Evolutionary conservation across 2,113 vertebrate genomes (phyloP).

Genomic region (Megalops atlanticus): DNA sequence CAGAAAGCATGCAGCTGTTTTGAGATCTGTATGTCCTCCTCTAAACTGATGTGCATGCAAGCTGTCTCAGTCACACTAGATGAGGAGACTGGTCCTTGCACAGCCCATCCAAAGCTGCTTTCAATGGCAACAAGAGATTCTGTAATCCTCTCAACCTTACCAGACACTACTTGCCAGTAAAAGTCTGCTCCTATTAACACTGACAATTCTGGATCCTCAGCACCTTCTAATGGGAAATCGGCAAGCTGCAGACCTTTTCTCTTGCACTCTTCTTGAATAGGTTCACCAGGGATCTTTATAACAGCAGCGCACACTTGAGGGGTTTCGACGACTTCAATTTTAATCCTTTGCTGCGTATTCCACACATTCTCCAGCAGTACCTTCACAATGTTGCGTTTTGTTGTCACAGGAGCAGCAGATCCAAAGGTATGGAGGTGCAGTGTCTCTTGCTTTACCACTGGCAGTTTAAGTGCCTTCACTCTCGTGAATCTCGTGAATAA

Average conservation of each 20-base stretch:
- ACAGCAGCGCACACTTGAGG: slow-evolving; percentile 30
- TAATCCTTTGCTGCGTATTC: slow-evolving; percentile 4
- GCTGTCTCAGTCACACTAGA: slow-evolving; percentile 25
- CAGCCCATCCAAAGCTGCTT: slow-evolving; percentile 28
- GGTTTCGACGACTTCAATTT: slow-evolving; percentile 26
- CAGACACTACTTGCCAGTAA: slow-evolving; percentile 29
- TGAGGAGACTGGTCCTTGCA: slow-evolving; percentile 29
- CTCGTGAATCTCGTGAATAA: slow-evolving; percentile 12
- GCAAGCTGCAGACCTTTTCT: slow-evolving; percentile 7
- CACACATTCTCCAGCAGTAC: slow-evolving; percentile 16
- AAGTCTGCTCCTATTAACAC: slow-evolving; percentile 14
- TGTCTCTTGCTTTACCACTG: slow-evolving; percentile 19
- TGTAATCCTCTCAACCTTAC: slow-evolving; percentile 17
- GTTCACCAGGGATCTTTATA: slow-evolving; percentile 25
- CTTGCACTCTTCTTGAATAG: background rate
- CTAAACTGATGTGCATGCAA: slow-evolving; percentile 25
- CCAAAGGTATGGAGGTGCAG: slow-evolving; percentile 28
- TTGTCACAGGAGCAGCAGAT: slow-evolving; percentile 3
- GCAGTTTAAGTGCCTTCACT: slow-evolving; percentile 8
- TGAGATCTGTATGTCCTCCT: slow-evolving; percentile 18
- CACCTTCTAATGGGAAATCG: background rate
- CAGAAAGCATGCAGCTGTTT: slow-evolving; percentile 33
- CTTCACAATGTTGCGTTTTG: slow-evolving; percentile 16
- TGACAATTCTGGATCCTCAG: slow-evolving; percentile 13
- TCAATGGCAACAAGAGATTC: slow-evolving; percentile 16